Evolutionary conservation across 2,888 invertebrate species (phyloP), one percentile per base, ranked within the genome.

Genomic region (Bellardia pandia): DNA sequence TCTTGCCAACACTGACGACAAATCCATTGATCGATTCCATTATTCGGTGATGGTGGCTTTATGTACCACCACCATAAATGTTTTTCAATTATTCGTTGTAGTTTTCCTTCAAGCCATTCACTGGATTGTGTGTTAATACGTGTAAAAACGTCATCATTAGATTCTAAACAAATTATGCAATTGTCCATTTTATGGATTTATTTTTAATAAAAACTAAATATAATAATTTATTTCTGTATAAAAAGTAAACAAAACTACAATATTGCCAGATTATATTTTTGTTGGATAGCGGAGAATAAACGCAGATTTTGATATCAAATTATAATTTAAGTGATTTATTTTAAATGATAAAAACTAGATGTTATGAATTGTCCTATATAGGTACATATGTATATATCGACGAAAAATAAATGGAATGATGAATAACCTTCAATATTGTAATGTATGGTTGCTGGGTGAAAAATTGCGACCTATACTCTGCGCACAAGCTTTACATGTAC

Each of bases 21-120:
- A 33, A 81, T 75, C 81, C 81, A 81, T 48, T 48, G 72, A 4
- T 30, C 14, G 3, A 5, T 2, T 33, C 16, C 14, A 6, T 56
- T 16, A 2, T 4, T 7, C 23, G 14, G 0, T 0, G 16, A 42
- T 33, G 3, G 5, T 0, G 66, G 66, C n/a, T 48, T 66, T n/a
- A 58, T 37, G 40, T 48, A 45, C 74, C 74, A 81, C 81, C 81
- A 81, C 81, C 81, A 81, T 33, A 81, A 68, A 68, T 81, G 81
- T 37, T 81, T 81, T 8, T 81, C 74, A 16, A 81, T 75, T 3
- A 81, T 58, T 3, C 45, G 56, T 68, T 81, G 74, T 14, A 81
- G 48, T 11, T 81, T 81, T 7, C 56, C 16, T 56, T 68, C 68
- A 33, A 56, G 58, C 81, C 81, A 81, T 58, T 74, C 56, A 9